phyloP scores from a whole-genome alignment of 1,140 invertebrate genomes.

The Ips nitidus region DNA sequence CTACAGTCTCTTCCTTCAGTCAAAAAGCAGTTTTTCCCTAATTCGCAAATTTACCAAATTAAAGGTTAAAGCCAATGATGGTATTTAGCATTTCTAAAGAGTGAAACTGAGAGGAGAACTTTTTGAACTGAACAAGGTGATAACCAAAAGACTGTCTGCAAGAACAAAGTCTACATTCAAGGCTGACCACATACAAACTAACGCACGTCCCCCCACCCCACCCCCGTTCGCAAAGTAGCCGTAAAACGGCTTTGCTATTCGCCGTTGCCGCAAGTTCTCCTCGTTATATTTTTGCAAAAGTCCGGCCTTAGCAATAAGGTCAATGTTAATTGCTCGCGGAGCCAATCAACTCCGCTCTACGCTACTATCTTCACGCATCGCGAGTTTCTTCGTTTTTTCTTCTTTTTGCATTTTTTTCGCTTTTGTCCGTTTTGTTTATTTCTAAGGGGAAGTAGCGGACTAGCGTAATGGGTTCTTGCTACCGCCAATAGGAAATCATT shows the following conservation, averaged over 20 bases:
- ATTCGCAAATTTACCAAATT: too few species aligned
- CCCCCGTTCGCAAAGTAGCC: background rate
- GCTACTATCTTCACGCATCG: slow-evolving; percentile 38
- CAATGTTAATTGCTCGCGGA: slow-evolving; percentile 34
- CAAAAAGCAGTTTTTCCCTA: too few species aligned
- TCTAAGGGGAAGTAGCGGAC: slow-evolving; percentile 19
- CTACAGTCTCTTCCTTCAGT: background rate
- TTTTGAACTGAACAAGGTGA: too few species aligned
- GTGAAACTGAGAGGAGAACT: too few species aligned
- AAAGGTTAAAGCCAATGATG: too few species aligned
- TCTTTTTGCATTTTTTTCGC: slow-evolving; percentile 15
- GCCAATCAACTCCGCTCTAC: slow-evolving; percentile 30
- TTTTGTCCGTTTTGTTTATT: slow-evolving; percentile 26
- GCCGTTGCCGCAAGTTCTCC: slow-evolving; percentile 23
- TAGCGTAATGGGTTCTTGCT: slow-evolving; percentile 25
- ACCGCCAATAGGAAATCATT: slow-evolving; percentile 20
- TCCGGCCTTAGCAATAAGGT: slow-evolving; percentile 35
- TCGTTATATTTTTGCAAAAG: slow-evolving; percentile 37
- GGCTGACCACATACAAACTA: slow-evolving; percentile 12
- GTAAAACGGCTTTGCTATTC: slow-evolving; percentile 29
- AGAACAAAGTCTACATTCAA: slow-evolving; percentile 19
- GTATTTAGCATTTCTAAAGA: too few species aligned
- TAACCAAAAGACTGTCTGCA: too few species aligned
- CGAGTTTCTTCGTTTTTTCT: slow-evolving; percentile 9
- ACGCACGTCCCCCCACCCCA: slow-evolving; percentile 8